phyloP scores from a whole-genome alignment of 2,797 vertebrate species.

The Brachymystax lenok region DNA sequence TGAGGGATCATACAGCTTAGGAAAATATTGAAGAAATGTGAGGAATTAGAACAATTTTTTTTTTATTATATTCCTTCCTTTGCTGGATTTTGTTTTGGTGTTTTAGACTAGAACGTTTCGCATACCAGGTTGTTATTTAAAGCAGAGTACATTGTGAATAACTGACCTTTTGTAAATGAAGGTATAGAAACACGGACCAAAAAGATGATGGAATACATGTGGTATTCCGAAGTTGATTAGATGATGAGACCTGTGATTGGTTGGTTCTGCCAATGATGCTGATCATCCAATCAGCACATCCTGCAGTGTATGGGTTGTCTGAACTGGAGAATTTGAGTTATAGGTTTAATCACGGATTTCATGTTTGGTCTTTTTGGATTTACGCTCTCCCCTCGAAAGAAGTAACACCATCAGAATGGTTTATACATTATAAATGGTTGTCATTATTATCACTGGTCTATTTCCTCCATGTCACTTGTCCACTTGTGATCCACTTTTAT shows the following conservation, averaged over 20 bases:
- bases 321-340: conserved; percentile 19
- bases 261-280: conserved; percentile 63
- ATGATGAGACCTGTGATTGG: neutral
- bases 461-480: neutral
- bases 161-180: no score
- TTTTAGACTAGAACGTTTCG: neutral
- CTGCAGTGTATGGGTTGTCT: conserved; percentile 39
- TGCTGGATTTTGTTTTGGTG: neutral
- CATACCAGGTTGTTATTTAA: neutral
- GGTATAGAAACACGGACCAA: neutral
- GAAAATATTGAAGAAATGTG: neutral
- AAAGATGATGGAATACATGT: conserved; percentile 2
- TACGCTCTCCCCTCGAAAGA: no score
- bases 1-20: neutral
- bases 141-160: neutral
- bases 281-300: conserved; percentile 82
- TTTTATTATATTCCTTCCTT: neutral
- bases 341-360: conserved; percentile 14
- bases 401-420: no score
- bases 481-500: neutral
- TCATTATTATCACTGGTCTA: neutral
- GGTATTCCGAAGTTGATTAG: neutral
- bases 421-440: neutral
- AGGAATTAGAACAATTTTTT: neutral
- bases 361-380: neutral